Percentiles rank a stretch among this genome's conserved stretches.
These are phyloP conservation scores for Drosophila conformis DNA, from an alignment of 2,888 invertebrate species.

Conservation along the genomic window DNA sequence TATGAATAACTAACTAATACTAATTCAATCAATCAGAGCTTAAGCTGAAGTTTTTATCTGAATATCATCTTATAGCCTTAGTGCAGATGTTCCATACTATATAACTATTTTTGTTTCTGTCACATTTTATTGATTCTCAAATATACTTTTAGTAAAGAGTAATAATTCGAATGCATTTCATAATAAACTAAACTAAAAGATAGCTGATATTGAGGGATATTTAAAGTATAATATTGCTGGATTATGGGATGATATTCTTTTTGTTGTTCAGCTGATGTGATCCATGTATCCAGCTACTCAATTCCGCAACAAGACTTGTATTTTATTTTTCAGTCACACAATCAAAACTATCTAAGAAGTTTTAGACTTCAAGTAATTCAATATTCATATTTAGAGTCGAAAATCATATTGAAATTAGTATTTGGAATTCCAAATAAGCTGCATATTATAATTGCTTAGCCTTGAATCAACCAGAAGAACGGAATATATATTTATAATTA, in stretches of 20 bases:
- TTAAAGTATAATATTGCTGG: background rate
- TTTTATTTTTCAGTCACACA: background rate
- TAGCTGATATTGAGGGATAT: background rate
- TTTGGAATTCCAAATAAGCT: background rate
- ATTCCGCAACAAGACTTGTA: background rate
- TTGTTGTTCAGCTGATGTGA: background rate
- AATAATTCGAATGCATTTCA: background rate
- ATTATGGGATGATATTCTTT: background rate
- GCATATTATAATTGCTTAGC: background rate
- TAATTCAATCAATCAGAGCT: background rate
- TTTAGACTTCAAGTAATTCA: background rate
- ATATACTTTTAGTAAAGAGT: background rate
- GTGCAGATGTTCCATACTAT: background rate
- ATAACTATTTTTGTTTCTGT: no score
- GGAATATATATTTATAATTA: background rate
- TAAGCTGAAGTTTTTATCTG: background rate
- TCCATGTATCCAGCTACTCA: background rate
- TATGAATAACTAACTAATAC: background rate
- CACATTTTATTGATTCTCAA: background rate
- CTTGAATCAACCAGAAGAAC: background rate
- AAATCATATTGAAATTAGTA: background rate
- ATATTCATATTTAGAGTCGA: background rate
- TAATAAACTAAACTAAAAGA: background rate
- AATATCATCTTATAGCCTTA: background rate
- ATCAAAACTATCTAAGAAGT: background rate